phyloP scores from a whole-genome alignment of 92 coral and sea anemone species.

The Phenganax stokvisi region DNA sequence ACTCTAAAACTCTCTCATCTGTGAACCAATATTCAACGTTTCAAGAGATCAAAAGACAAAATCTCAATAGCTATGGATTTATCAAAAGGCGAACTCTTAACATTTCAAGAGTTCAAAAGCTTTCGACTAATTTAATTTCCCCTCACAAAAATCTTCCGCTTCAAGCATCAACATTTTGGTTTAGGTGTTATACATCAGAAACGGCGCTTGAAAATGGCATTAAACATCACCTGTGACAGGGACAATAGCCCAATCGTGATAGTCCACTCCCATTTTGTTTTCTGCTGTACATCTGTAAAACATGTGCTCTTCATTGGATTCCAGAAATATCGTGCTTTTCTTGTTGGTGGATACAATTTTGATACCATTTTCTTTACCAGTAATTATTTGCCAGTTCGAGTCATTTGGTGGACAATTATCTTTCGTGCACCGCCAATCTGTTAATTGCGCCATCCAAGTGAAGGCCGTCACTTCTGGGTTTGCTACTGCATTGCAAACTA shows the following conservation, averaged over 20 bases:
- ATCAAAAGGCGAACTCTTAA: too few relatives aligned
- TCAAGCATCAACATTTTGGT: neutral
- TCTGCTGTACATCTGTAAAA: slow-evolving; percentile 38
- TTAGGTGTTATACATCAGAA: neutral
- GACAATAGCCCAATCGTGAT: slow-evolving; percentile 15
- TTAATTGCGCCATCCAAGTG: slow-evolving; percentile 1
- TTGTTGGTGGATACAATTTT: neutral
- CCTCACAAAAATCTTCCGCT: neutral
- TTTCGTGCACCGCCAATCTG: neutral
- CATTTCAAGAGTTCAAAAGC: too few relatives aligned
- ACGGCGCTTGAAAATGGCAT: neutral
- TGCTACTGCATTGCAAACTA: slow-evolving; percentile 16
- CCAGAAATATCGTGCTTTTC: slow-evolving; percentile 20
- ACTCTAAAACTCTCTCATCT: too few relatives aligned
- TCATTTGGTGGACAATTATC: slow-evolving; percentile 13
- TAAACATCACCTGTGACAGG: slow-evolving; percentile 8
- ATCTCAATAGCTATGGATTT: too few relatives aligned
- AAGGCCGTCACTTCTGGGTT: slow-evolving; percentile 5
- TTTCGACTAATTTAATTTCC: too few relatives aligned
- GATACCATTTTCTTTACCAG: neutral
- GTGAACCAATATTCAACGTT: too few relatives aligned
- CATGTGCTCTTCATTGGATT: neutral
- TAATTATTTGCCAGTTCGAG: slow-evolving; percentile 11
- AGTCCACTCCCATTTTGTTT: slow-evolving; percentile 21
- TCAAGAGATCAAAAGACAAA: too few relatives aligned